phyloP scores from a whole-genome alignment of 1,140 invertebrate genomes.

The Drosophila nigromelanica region DNA sequence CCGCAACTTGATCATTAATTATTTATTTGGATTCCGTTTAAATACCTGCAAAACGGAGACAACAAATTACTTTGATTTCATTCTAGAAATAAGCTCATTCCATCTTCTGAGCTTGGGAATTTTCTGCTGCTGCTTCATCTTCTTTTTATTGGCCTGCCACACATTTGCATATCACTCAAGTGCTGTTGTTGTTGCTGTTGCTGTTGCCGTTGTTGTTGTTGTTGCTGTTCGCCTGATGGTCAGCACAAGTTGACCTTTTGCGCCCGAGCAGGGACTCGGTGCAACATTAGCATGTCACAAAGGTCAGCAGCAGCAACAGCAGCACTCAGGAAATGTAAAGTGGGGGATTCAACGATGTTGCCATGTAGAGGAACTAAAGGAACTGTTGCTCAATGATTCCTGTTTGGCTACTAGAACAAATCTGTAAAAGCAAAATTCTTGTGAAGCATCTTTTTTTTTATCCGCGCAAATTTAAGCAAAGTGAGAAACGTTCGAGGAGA shows the following conservation, averaged over 20 bases:
- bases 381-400: neutral
- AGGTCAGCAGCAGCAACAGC: neutral
- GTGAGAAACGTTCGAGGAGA: neutral
- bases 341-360: neutral
- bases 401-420: conserved; percentile 3
- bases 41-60: conserved; percentile 19
- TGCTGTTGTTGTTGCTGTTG: conserved; percentile 2
- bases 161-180: conserved; percentile 44
- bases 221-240: conserved; percentile 25
- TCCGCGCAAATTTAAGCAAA: neutral
- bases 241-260: conserved; percentile 31
- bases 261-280: conserved; percentile 11
- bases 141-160: conserved; percentile 1
- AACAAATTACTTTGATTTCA: conserved; percentile 45
- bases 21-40: conserved; percentile 43
- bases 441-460: neutral
- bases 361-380: neutral
- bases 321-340: conserved; percentile 13
- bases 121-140: neutral
- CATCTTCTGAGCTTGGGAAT: conserved; percentile 18
- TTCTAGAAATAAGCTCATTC: conserved; percentile 5
- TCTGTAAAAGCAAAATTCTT: neutral
- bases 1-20: conserved; percentile 40
- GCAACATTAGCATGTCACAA: conserved; percentile 4
- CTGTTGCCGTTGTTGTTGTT: conserved; percentile 4